These are phyloP conservation scores for Catharus ustulatus DNA, from an alignment of 2,797 vertebrate genomes.

Conservation along the genomic window DNA sequence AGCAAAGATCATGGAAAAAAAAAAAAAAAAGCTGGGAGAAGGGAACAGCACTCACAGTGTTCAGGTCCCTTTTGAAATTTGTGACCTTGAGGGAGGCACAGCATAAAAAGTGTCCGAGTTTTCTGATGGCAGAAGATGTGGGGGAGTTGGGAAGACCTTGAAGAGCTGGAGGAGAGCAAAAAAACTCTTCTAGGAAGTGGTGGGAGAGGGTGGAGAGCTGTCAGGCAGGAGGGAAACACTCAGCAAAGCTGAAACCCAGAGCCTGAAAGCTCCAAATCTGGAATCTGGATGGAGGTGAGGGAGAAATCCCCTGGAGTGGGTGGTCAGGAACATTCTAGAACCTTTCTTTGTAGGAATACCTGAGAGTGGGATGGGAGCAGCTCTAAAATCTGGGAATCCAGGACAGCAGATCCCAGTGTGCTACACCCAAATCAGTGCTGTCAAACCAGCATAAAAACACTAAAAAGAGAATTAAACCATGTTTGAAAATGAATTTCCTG, in stretches of 20 bases:
- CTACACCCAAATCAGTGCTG: neutral
- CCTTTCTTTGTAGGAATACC: neutral
- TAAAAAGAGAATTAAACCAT: rapidly evolving
- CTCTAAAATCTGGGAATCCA: neutral
- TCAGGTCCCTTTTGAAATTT: neutral
- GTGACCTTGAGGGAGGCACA: constrained; percentile 11
- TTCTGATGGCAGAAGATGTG: neutral
- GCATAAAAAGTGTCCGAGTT: neutral
- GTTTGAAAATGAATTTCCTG: neutral
- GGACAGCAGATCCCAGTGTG: neutral
- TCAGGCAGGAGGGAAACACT: neutral
- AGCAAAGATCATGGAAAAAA: neutral
- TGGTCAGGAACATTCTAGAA: neutral
- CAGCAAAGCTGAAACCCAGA: neutral
- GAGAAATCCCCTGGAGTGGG: neutral
- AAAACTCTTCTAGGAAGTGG: neutral
- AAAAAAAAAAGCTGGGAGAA: neutral
- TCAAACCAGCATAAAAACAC: neutral
- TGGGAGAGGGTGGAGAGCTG: neutral
- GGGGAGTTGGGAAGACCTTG: neutral
- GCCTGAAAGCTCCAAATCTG: neutral
- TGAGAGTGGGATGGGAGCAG: neutral
- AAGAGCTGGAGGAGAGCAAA: neutral
- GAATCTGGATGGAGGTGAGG: neutral
- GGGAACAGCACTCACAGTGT: neutral